A percentile compares a stretch with the other conserved stretches of the same genome.
Conservation (phyloP, 2,113 vertebrate genomes). For the Microtus pennsylvanicus region DNA sequence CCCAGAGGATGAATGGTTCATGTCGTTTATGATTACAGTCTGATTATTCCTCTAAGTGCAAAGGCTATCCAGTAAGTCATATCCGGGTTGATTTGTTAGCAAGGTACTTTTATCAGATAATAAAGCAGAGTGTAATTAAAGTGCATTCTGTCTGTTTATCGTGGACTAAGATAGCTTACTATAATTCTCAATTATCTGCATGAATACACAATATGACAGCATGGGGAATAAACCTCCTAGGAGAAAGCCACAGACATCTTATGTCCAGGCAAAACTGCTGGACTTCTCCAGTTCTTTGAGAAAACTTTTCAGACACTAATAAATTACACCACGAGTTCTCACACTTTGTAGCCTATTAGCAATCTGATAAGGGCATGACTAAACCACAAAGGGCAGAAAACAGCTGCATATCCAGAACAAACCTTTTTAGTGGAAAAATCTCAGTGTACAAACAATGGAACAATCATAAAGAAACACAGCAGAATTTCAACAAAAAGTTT, state of each 20-base stretch:
- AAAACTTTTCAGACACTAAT: constrained; percentile 56
- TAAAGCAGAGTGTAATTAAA: constrained; percentile 83
- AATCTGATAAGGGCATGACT: constrained; percentile 16
- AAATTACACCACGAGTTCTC: constrained; percentile 46
- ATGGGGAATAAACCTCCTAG: constrained; percentile 58
- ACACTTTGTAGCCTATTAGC: constrained; percentile 51
- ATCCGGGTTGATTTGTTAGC: constrained; percentile 77
- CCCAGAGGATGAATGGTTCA: constrained; percentile 63
- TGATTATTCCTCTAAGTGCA: constrained; percentile 80
- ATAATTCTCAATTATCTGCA: constrained; percentile 81
- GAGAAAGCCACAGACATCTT: constrained; percentile 62
- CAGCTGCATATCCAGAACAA: not conserved
- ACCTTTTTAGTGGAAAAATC: constrained; percentile 21
- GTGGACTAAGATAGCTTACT: constrained; percentile 70
- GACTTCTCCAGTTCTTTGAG: constrained; percentile 41
- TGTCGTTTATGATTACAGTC: constrained; percentile 76
- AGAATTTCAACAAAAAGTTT: constrained; percentile 27
- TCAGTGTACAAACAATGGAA: constrained; percentile 15
- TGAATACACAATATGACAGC: constrained; percentile 72
- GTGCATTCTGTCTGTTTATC: constrained; percentile 78
- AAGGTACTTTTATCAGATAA: constrained; percentile 79
- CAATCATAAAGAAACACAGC: not conserved
- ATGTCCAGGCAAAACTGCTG: constrained; percentile 42
- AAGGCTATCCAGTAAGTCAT: constrained; percentile 79
- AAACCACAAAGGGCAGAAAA: constrained; percentile 49